These are phyloP conservation scores for Ascaphus truei DNA, from an alignment of 2,113 vertebrate genomes.

Conservation along the genomic window DNA sequence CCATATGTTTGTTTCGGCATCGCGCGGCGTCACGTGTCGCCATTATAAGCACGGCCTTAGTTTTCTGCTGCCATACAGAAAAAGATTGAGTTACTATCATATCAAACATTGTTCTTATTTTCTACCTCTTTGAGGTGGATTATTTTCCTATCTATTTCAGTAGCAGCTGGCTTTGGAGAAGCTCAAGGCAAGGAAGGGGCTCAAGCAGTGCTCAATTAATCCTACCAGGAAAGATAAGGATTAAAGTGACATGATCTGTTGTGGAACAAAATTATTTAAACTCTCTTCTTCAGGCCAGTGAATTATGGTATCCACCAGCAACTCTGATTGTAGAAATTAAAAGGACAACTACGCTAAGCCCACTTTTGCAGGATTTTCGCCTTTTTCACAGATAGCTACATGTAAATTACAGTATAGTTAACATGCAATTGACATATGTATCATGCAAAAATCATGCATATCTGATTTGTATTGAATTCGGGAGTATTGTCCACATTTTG, in stretches of 20 bases:
- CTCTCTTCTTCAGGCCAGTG: constrained; percentile 12
- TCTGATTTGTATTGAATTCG: too few species aligned
- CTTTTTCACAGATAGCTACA: neutral
- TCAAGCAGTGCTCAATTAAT: constrained; percentile 14
- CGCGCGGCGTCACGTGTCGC: too few species aligned
- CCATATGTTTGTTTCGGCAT: too few species aligned
- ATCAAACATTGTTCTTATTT: too few species aligned
- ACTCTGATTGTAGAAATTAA: neutral
- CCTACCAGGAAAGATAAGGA: constrained; percentile 10
- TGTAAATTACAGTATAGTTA: too few species aligned
- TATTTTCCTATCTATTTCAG: constrained; percentile 5
- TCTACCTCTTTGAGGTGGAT: neutral
- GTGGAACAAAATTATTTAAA: constrained; percentile 15
- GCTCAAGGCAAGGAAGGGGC: neutral
- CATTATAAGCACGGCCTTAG: too few species aligned
- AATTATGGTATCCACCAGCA: neutral
- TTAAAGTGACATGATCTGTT: constrained; percentile 27
- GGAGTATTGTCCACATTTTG: too few species aligned
- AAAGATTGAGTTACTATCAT: too few species aligned
- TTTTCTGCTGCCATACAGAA: too few species aligned
- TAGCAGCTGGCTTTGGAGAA: constrained; percentile 1
- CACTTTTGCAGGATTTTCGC: neutral
- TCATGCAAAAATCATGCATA: too few species aligned
- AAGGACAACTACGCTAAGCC: neutral
- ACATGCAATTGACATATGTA: too few species aligned